Percentiles rank a stretch among this genome's conserved stretches.
phyloP scores from a whole-genome alignment of 2,797 vertebrate species.

The Lutjanus argentimaculatus region DNA sequence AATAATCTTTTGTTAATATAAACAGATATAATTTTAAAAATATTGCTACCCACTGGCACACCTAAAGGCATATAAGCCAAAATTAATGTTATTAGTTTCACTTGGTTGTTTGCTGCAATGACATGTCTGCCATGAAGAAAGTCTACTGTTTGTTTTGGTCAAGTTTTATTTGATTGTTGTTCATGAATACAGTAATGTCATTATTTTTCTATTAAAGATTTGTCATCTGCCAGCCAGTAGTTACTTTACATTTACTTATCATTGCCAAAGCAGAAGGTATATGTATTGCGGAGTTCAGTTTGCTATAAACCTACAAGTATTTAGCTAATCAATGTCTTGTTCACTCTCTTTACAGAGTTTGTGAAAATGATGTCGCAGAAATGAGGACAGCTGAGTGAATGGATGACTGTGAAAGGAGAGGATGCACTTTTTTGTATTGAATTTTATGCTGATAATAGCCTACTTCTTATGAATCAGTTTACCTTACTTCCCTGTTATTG shows the following conservation, averaged over 20 bases:
- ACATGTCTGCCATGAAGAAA: neutral
- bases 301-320: neutral
- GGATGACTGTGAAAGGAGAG: slow-evolving; percentile 11
- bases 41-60: neutral
- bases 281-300: neutral
- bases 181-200: neutral
- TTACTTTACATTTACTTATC: neutral
- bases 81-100: neutral
- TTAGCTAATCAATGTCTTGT: slow-evolving; percentile 6
- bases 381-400: slow-evolving; percentile 59
- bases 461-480: neutral
- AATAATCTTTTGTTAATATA: neutral
- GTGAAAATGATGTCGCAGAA: slow-evolving; percentile 87
- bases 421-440: neutral
- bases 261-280: neutral
- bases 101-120: neutral
- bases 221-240: neutral
- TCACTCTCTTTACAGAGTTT: slow-evolving; percentile 80
- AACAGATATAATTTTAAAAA: neutral
- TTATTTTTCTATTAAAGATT: neutral
- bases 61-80: neutral
- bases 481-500: neutral
- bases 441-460: neutral
- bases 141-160: neutral
- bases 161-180: neutral